A percentile compares a stretch with the other conserved stretches of the same genome.
These are phyloP conservation scores for Dicentrarchus labrax DNA, from an alignment of 2,113 vertebrate species.

Conservation along the genomic window DNA sequence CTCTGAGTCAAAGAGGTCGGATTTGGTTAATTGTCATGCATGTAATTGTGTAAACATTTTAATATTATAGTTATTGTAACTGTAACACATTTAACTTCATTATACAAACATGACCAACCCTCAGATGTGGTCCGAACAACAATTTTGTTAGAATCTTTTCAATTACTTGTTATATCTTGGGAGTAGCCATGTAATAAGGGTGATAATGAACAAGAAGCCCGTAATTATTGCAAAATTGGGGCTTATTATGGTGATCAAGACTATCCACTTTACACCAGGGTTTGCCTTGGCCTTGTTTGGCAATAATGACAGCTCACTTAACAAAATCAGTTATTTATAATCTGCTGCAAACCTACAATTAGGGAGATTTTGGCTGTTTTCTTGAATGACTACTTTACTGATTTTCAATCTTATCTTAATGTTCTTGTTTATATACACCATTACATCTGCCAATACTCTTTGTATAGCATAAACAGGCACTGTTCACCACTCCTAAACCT, in stretches of 20 bases:
- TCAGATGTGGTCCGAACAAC: not conserved
- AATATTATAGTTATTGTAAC: not conserved
- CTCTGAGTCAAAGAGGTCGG: not conserved
- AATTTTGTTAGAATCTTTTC: not conserved
- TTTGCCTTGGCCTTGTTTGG: not conserved
- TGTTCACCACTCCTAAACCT: not conserved
- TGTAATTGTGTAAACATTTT: not conserved
- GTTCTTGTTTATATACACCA: conserved; percentile 18
- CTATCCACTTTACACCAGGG: not conserved
- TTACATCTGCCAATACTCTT: conserved; percentile 27
- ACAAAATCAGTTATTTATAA: conserved; percentile 36
- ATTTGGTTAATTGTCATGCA: not conserved
- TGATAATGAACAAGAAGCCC: not conserved
- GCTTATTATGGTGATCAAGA: conserved; percentile 14
- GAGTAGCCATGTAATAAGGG: not conserved
- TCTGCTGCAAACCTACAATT: conserved; percentile 19
- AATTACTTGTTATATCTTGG: not conserved
- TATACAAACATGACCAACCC: not conserved
- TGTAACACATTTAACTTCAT: not conserved
- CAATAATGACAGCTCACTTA: conserved; percentile 9
- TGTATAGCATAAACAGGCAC: not conserved
- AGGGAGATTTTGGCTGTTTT: conserved; percentile 15
- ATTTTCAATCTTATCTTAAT: conserved; percentile 30
- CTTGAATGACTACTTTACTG: conserved; percentile 29
- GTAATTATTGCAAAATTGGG: not conserved